Evolutionary conservation across 2,113 vertebrate genomes (phyloP).

Genomic region (Cottus gobio): DNA sequence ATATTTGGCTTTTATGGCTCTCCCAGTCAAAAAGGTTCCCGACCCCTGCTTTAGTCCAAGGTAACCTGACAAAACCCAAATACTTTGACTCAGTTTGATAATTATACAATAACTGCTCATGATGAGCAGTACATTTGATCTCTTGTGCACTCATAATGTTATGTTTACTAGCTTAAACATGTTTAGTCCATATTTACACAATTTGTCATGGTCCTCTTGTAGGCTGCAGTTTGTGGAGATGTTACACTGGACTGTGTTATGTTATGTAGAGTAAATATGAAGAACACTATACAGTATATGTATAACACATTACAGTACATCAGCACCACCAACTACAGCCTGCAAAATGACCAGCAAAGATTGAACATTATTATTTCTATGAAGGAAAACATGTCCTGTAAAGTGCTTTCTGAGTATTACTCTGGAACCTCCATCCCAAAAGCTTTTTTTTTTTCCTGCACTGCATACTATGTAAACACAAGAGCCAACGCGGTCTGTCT

Average conservation of each 20-base stretch:
- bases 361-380: neutral
- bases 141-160: neutral
- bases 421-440: neutral
- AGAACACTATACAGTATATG: neutral
- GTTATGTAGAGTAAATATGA: neutral
- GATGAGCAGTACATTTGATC: no score
- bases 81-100: neutral
- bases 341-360: neutral
- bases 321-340: neutral
- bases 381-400: neutral
- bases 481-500: neutral
- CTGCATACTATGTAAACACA: neutral
- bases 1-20: no score
- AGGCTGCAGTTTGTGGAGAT: neutral
- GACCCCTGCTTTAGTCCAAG: no score
- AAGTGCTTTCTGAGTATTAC: neutral
- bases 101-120: neutral
- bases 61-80: neutral
- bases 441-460: neutral
- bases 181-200: neutral
- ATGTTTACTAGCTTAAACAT: neutral
- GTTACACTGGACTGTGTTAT: neutral
- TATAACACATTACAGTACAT: neutral
- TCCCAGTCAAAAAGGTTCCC: no score
- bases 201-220: neutral